A percentile compares a stretch with the other conserved stretches of the same genome.
Conservation (phyloP, 2,113 vertebrate genomes). For the Neotoma lepida region DNA sequence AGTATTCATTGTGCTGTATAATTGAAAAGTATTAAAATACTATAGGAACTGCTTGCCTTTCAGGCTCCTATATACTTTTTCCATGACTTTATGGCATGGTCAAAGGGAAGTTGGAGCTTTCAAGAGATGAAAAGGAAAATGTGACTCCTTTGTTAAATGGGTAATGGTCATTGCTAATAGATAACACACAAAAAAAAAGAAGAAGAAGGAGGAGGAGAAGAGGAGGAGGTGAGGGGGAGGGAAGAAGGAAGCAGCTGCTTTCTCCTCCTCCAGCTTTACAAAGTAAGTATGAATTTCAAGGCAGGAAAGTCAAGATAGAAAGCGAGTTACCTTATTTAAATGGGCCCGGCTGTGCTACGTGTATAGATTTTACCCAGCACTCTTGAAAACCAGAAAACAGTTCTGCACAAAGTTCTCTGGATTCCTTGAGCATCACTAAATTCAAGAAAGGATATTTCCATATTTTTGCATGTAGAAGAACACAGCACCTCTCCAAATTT, state of each 20-base stretch:
- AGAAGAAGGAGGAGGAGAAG: not conserved
- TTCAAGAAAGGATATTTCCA: conserved; percentile 19
- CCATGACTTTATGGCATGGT: conserved; percentile 58
- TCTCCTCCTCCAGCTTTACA: conserved; percentile 48
- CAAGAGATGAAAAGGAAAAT: conserved; percentile 52
- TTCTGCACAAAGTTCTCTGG: conserved; percentile 1
- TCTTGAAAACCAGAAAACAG: not conserved
- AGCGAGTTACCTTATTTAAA: conserved; percentile 31
- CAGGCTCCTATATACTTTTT: conserved; percentile 56
- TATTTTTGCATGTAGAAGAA: not conserved
- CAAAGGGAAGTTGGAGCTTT: conserved; percentile 64
- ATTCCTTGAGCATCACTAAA: not conserved
- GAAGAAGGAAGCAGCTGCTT: not conserved
- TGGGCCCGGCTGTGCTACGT: not conserved
- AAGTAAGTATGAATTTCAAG: conserved; percentile 1
- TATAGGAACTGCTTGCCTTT: conserved; percentile 54
- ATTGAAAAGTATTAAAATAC: conserved; percentile 24
- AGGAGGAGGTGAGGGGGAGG: not conserved
- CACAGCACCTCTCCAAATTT: not conserved
- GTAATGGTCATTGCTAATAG: conserved; percentile 46
- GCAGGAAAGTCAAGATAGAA: not conserved
- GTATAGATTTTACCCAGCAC: not conserved
- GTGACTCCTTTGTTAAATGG: conserved; percentile 56
- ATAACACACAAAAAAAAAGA: not conserved
- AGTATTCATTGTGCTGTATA: conserved; percentile 26